Evolutionary conservation across 2,797 vertebrate species (phyloP), one percentile per base, ranked within the genome.

Genomic region (Naso thynnoides): DNA sequence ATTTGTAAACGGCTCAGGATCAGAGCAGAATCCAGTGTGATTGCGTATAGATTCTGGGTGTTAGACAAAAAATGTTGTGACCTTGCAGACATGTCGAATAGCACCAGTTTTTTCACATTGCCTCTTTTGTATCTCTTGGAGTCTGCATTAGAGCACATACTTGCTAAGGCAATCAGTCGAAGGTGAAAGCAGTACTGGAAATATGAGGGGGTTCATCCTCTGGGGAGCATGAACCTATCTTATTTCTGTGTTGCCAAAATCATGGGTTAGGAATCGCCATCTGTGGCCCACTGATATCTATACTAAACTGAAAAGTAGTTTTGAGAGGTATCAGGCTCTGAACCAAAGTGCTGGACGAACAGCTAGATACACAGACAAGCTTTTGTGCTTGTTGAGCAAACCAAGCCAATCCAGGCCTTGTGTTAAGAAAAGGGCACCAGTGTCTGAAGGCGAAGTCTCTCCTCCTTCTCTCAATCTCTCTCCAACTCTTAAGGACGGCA

Each of bases 401-500:
- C n/a, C 33, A 39, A 67, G 23, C 11, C 36, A 53, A 26, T n/a
- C 24, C 29, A 68, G 13, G 15, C 27, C 23, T 39, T 19, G 27
- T 67, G 50, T 61, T 62, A 73, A 36, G 45, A 41, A 68, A 70
- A 80, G 48, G 60, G 21, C 59, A 66, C 18, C 45, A 58, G 27
- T 61, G 19, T 29, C n/a, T 26, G 49, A 57, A 56, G 44, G 21
- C 15, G 2, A 50, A 36, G 21, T 57, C 42, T 52, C 41, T 69
- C 72, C 67, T 77, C 39, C 26, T 33, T 62, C 52, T 65, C 9
- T 81, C 45, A 55, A 38, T 77, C 57, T 60, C 65, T 42, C 44
- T 56, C 74, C 26, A 57, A 21, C 33, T 66, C 69, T 69, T 66
- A 44, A 29, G 63, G 54, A 85, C 48, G 60, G 79, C 70, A 50